phyloP scores from a whole-genome alignment of 2,797 vertebrate genomes.

The Telmatherina bonti region DNA sequence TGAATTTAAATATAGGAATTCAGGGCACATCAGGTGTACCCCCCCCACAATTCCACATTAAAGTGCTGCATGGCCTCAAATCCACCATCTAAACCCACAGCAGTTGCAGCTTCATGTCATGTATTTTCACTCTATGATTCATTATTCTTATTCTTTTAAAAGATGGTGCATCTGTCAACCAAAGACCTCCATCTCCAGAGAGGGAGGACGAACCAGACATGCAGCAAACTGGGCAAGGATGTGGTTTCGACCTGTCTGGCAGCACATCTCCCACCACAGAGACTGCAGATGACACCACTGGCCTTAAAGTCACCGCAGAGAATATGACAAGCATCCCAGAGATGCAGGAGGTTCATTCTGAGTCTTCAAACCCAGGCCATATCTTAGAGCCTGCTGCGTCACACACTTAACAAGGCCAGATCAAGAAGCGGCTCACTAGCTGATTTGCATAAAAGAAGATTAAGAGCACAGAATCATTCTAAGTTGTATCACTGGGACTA shows the following conservation, averaged over 20 bases:
- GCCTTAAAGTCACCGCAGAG: slow-evolving; percentile 32
- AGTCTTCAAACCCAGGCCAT: slow-evolving; percentile 16
- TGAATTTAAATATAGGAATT: neutral
- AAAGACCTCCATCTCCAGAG: slow-evolving; percentile 50
- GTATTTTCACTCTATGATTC: neutral
- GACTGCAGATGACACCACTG: neutral
- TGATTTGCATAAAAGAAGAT: slow-evolving; percentile 19
- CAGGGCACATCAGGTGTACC: neutral
- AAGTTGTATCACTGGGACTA: slow-evolving; percentile 48
- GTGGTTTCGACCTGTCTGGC: neutral
- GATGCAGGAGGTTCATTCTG: slow-evolving; percentile 18
- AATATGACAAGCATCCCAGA: slow-evolving; percentile 30
- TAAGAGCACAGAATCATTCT: slow-evolving; percentile 29
- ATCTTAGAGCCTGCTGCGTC: neutral
- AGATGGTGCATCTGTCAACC: slow-evolving; percentile 61
- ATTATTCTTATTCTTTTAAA: slow-evolving; percentile 2
- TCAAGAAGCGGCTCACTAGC: neutral
- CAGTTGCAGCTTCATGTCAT: neutral
- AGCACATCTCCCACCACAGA: slow-evolving; percentile 17
- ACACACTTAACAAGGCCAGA: slow-evolving; percentile 27
- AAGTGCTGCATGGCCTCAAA: neutral
- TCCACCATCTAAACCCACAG: neutral
- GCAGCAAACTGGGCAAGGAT: slow-evolving; percentile 23
- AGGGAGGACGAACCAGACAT: slow-evolving; percentile 23
- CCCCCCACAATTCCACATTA: neutral